phyloP scores from a whole-genome alignment of 2,113 vertebrate species.

The Peromyscus californicus region DNA sequence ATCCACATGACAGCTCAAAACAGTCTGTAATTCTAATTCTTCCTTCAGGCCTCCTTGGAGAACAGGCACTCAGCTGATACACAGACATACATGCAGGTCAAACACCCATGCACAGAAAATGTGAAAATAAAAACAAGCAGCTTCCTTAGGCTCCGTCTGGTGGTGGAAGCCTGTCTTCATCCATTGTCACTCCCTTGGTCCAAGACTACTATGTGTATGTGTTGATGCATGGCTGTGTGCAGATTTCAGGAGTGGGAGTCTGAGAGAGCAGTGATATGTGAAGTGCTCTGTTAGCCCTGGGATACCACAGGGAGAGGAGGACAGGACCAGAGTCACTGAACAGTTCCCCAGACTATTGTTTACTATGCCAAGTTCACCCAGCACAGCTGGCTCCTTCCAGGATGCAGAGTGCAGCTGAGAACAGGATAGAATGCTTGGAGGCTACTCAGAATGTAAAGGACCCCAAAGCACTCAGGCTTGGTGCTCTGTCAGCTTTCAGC shows the following conservation, averaged over 20 bases:
- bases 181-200: too few species aligned
- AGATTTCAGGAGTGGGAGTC: neutral
- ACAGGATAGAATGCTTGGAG: neutral
- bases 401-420: neutral
- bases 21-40: neutral
- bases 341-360: neutral
- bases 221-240: neutral
- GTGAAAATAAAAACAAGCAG: neutral
- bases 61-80: neutral
- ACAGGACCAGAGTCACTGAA: neutral
- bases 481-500: neutral
- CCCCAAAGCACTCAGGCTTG: neutral
- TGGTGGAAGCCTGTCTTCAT: neutral
- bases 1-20: neutral
- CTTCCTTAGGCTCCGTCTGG: too few species aligned
- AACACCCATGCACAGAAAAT: neutral
- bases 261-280: neutral
- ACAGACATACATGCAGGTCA: neutral
- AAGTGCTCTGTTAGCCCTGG: neutral
- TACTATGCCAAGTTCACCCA: neutral
- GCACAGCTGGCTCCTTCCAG: neutral
- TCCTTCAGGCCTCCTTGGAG: neutral
- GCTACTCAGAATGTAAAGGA: neutral
- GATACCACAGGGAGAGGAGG: fast-evolving
- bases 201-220: too few species aligned